These are phyloP conservation scores for Pectinophora gossypiella DNA, from an alignment of 1,140 invertebrate species.

Conservation along the genomic window DNA sequence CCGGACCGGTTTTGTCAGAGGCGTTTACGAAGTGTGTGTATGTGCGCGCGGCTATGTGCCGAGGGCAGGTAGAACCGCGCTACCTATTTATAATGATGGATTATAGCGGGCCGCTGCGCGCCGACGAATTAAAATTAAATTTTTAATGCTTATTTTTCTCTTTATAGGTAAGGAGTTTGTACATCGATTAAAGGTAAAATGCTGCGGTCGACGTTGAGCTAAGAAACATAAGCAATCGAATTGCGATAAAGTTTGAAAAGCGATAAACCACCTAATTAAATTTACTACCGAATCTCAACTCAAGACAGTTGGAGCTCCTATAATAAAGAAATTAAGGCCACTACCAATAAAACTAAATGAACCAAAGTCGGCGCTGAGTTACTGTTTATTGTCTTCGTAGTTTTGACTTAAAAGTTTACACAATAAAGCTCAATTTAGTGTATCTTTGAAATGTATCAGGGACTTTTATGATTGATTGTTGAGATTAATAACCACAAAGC, in stretches of 20 bases:
- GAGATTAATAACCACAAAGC: not conserved
- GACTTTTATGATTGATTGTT: constrained; percentile 1
- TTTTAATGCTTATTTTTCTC: constrained; percentile 51
- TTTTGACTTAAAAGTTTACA: not conserved
- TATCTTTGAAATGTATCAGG: not conserved
- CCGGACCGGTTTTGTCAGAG: constrained; percentile 65
- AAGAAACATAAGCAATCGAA: constrained; percentile 13
- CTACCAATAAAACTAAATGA: constrained; percentile 1
- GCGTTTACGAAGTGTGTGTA: constrained; percentile 62
- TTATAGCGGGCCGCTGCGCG: constrained; percentile 24
- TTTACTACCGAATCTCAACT: not conserved
- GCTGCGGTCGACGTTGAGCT: not conserved
- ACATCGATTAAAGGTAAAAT: not conserved
- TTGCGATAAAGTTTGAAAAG: not conserved
- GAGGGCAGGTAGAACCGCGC: constrained; percentile 56
- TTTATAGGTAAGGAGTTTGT: constrained; percentile 46
- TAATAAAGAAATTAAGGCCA: constrained; percentile 2
- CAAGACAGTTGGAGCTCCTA: not conserved
- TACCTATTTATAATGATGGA: constrained; percentile 63
- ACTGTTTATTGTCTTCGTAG: not conserved
- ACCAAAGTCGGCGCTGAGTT: not conserved
- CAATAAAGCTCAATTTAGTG: not conserved
- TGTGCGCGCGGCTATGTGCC: constrained; percentile 55
- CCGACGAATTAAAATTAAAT: constrained; percentile 50
- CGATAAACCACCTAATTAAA: not conserved